Evolutionary conservation across 2,888 invertebrate species (phyloP).

Genomic region (Liodrosophila aerea): DNA sequence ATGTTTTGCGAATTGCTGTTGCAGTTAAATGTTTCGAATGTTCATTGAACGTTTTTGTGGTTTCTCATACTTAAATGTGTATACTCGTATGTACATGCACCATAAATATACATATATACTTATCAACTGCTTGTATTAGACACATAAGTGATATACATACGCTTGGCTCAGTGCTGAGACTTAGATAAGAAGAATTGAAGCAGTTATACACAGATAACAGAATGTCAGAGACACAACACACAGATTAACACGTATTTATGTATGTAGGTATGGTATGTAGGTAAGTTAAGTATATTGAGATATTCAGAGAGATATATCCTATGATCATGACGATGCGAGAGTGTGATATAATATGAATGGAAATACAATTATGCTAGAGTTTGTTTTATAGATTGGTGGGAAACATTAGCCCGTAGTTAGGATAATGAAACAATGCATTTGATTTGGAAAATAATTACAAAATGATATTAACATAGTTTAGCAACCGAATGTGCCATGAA

Average conservation of each 20-base stretch:
- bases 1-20: slow-evolving; percentile 83
- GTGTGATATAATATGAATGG: slow-evolving; percentile 9
- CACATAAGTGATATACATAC: slow-evolving; percentile 17
- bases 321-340: slow-evolving; percentile 2
- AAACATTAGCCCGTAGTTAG: slow-evolving; percentile 53
- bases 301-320: slow-evolving; percentile 9
- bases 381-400: slow-evolving; percentile 63
- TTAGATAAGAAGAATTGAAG: slow-evolving; percentile 24
- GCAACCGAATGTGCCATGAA: neutral
- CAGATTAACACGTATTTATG: slow-evolving; percentile 32
- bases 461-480: neutral
- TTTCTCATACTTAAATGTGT: slow-evolving; percentile 23
- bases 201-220: slow-evolving; percentile 4
- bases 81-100: slow-evolving; percentile 37
- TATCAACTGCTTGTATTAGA: slow-evolving; percentile 22
- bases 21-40: slow-evolving; percentile 74
- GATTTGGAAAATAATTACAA: neutral
- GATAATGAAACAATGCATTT: slow-evolving; percentile 8
- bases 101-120: slow-evolving; percentile 32
- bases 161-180: slow-evolving; percentile 37
- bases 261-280: slow-evolving; percentile 6
- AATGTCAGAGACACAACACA: slow-evolving; percentile 39
- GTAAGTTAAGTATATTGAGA: slow-evolving; percentile 19
- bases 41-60: slow-evolving; percentile 41
- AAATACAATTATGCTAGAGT: slow-evolving; percentile 23